phyloP scores from a whole-genome alignment of 2,888 invertebrate genomes.

The Rhagium mordax region DNA sequence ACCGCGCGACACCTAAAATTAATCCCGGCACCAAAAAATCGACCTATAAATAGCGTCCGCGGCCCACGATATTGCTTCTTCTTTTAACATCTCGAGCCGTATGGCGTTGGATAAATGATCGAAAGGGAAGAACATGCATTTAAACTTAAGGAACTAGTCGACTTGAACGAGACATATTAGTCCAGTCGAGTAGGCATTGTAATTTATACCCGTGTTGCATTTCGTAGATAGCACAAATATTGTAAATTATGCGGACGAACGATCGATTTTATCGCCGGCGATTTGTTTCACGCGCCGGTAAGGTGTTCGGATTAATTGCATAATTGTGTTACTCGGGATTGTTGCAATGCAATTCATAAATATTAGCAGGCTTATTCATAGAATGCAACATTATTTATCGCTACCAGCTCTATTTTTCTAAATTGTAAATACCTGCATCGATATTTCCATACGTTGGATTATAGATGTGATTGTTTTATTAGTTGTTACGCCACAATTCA shows the following conservation, averaged over 20 bases:
- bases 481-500: too few relatives aligned
- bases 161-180: constrained; percentile 62
- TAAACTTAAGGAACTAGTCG: constrained; percentile 63
- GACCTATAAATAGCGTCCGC: constrained; percentile 18
- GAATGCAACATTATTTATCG: neutral
- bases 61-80: constrained; percentile 27
- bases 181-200: constrained; percentile 48
- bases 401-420: too few relatives aligned
- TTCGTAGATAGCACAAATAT: constrained; percentile 50
- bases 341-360: constrained; percentile 29
- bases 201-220: constrained; percentile 53
- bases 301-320: constrained; percentile 50
- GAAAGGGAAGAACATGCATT: constrained; percentile 58
- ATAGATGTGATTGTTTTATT: too few relatives aligned
- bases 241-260: constrained; percentile 49
- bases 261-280: constrained; percentile 54
- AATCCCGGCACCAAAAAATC: constrained; percentile 19
- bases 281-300: constrained; percentile 49
- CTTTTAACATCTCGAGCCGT: constrained; percentile 25
- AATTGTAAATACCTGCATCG: too few relatives aligned
- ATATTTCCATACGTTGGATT: too few relatives aligned
- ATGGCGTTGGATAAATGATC: constrained; percentile 52
- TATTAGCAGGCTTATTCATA: neutral
- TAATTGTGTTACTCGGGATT: constrained; percentile 49
- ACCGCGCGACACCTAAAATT: constrained; percentile 9